phyloP scores from a whole-genome alignment of 2,888 invertebrate species.

The Lycia hirtaria region DNA sequence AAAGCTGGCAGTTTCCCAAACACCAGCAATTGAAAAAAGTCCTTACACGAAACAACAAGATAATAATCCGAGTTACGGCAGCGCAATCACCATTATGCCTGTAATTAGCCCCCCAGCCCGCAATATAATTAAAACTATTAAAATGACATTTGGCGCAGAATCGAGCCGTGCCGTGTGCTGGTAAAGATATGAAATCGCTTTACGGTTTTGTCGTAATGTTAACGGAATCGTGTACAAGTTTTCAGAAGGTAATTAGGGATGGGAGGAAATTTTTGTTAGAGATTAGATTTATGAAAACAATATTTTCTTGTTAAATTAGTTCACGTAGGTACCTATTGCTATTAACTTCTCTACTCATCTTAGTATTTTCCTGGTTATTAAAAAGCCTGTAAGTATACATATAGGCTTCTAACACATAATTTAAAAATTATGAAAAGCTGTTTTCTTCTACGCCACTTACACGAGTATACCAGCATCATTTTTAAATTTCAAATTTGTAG shows the following conservation, averaged over 20 bases:
- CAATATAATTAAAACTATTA: conserved; percentile 79
- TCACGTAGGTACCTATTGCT: background rate
- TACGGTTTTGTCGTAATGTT: conserved; percentile 60
- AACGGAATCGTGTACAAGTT: conserved; percentile 57
- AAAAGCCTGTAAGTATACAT: too few relatives aligned
- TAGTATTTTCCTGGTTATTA: too few relatives aligned
- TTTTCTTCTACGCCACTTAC: background rate
- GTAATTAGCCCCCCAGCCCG: conserved; percentile 59
- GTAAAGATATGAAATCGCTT: conserved; percentile 61
- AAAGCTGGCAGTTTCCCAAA: conserved; percentile 19
- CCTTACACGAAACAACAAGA: conserved; percentile 42
- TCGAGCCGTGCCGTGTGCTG: conserved; percentile 52
- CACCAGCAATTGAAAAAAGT: conserved; percentile 43
- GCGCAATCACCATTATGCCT: conserved; percentile 52
- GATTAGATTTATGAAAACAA: too few relatives aligned
- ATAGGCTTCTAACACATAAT: too few relatives aligned
- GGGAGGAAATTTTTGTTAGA: conserved; percentile 9
- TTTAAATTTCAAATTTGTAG: background rate
- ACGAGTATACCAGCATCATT: background rate
- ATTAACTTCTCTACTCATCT: background rate
- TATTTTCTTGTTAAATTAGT: background rate
- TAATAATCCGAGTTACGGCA: conserved; percentile 44
- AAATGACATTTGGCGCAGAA: conserved; percentile 76
- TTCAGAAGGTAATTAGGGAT: conserved; percentile 46
- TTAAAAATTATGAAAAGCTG: too few relatives aligned